Conservation (phyloP, 92 coral and sea anemone genomes). For the Porites cylindrica region DNA sequence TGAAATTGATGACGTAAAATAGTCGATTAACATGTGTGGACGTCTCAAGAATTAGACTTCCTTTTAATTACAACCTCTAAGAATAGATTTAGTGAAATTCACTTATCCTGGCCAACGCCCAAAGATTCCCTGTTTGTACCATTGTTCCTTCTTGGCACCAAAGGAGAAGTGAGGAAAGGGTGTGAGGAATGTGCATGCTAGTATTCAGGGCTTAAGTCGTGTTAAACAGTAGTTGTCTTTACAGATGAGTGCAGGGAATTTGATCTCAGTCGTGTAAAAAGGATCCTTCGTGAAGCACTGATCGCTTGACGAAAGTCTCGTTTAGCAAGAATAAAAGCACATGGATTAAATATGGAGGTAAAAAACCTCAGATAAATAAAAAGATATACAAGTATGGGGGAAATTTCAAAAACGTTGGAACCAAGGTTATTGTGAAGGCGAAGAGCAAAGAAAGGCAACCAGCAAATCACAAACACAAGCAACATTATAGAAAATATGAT, state of each 20-base stretch:
- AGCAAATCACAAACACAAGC: constrained; percentile 47
- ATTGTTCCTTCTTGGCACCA: too few species aligned
- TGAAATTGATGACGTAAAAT: too few species aligned
- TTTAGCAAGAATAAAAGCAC: constrained; percentile 78
- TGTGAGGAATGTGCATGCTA: too few species aligned
- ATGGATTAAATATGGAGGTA: constrained; percentile 78
- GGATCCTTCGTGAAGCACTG: constrained; percentile 10
- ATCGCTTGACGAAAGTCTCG: constrained; percentile 81
- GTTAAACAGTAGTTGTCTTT: constrained; percentile 45
- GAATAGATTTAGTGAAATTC: too few species aligned
- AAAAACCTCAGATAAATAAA: constrained; percentile 61
- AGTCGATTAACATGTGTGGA: too few species aligned
- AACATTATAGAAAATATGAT: constrained; percentile 63
- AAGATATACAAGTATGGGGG: constrained; percentile 30
- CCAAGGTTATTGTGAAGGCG: constrained; percentile 65
- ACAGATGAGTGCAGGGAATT: constrained; percentile 32
- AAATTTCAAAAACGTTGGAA: constrained; percentile 29
- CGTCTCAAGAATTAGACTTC: too few species aligned
- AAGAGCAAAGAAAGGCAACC: constrained; percentile 64
- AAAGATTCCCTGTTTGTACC: too few species aligned
- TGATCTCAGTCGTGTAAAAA: constrained; percentile 11
- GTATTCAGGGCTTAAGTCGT: too few species aligned
- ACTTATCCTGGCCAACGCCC: too few species aligned
- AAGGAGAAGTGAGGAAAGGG: too few species aligned
- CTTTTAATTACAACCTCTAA: too few species aligned